Evolutionary conservation across 1,140 invertebrate genomes (phyloP), one percentile per base, ranked within the genome.

Genomic region (Chrysoperla carnea): DNA sequence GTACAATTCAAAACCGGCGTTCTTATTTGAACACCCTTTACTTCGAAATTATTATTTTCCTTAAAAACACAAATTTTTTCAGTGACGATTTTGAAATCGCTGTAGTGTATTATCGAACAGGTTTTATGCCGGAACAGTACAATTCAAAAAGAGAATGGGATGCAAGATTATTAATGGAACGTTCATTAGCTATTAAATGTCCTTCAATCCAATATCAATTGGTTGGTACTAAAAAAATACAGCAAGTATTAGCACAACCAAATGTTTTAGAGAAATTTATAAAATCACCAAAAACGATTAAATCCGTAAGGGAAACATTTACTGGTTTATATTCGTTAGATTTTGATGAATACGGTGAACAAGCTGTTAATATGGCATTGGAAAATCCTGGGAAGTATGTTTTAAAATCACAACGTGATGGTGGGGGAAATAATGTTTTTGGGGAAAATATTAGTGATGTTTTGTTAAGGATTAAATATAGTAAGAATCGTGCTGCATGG

Each of bases 391-490:
- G 82, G 36, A 76, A 66, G 61, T 76, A 73, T 68, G 95, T 99
- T 9, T 59, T 99, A 40, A 99, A 99, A 64, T 95, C 95, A 1
- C 93, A 99, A 61, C 72, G 94, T 38, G 95, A 99, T 69, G 93
- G 93, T 7, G 93, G 93, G 51, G 93, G 93, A 39, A 89, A 97
- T 62, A 98, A 99, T 60, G 60, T 93, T 39, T 99, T 95, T 64
- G 90, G 81, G 1, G 65, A 76, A 1, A 78, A 94, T 35, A 78
- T 98, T 40, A 66, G 64, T 37, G 62, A 68, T 15, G 72, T 73
- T 7, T 64, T 96, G 13, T 51, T 68, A 45, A 59, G 61, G 17
- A 75, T 86, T 54, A 68, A 70, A 46, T 55, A 76, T 51, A 68
- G 67, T 7, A 57, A 63, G 29, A 83, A 94, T 57, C 67, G 89